A percentile compares a stretch with the other conserved stretches of the same genome.
Conservation (phyloP, 2,797 vertebrate genomes). For the Champsocephalus gunnari region DNA sequence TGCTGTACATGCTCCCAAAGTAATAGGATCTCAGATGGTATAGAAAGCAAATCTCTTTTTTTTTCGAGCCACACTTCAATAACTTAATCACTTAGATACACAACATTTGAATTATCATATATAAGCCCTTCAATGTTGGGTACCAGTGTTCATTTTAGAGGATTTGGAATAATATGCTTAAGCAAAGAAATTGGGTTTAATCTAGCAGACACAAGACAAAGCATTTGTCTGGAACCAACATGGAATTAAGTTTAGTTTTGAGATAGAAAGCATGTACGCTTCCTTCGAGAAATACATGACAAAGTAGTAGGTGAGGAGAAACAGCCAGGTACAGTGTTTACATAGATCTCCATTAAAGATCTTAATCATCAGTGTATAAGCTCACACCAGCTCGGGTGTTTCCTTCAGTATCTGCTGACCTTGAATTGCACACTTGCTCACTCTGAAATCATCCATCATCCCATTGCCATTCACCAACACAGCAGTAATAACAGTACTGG, state of each 20-base stretch:
- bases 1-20: constrained; percentile 15
- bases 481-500: constrained; percentile 57
- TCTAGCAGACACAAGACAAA: constrained; percentile 45
- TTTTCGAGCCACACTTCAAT: constrained; percentile 43
- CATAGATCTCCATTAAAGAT: constrained; percentile 53
- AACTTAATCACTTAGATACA: constrained; percentile 38
- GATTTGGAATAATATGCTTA: constrained; percentile 61
- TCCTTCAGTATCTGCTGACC: constrained; percentile 57
- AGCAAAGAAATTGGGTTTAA: constrained; percentile 56
- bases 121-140: constrained; percentile 40
- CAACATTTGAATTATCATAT: constrained; percentile 32
- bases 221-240: constrained; percentile 23
- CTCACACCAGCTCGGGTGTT: constrained; percentile 18
- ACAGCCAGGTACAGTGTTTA: constrained; percentile 30
- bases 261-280: not conserved
- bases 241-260: constrained; percentile 23
- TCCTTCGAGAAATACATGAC: constrained; percentile 30
- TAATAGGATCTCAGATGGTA: constrained; percentile 36
- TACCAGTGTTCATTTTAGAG: constrained; percentile 40
- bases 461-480: constrained; percentile 59
- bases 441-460: constrained; percentile 64
- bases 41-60: constrained; percentile 26
- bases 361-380: constrained; percentile 48
- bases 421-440: constrained; percentile 47
- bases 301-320: constrained; percentile 33